A percentile compares a stretch with the other conserved stretches of the same genome.
Conservation (phyloP, 2,888 invertebrate genomes). For the Tortrix viridana region DNA sequence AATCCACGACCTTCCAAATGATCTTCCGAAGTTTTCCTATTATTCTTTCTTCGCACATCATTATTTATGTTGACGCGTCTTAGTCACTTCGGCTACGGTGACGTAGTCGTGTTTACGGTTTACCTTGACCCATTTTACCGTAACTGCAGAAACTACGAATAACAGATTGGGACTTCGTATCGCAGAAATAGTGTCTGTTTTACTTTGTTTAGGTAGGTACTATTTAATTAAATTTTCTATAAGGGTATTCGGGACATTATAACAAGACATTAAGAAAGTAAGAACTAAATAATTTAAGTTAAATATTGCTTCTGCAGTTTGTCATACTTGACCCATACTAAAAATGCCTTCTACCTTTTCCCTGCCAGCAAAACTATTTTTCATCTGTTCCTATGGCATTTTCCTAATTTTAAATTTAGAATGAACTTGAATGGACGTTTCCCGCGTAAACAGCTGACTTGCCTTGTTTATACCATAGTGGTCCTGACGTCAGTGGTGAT, state of each 20-base stretch:
- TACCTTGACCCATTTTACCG: constrained; percentile 31
- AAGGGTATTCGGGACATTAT: no score
- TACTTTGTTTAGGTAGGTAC: constrained; percentile 16
- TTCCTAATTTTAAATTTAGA: constrained; percentile 40
- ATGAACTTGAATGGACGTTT: constrained; percentile 42
- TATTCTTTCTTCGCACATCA: constrained; percentile 5
- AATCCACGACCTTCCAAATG: neutral
- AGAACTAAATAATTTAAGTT: no score
- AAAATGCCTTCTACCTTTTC: no score
- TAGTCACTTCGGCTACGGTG: constrained; percentile 20
- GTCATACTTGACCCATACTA: no score
- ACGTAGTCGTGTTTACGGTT: constrained; percentile 16
- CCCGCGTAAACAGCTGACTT: constrained; percentile 40
- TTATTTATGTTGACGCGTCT: constrained; percentile 1
- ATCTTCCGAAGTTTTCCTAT: neutral
- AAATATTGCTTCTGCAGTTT: no score
- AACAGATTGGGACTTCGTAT: constrained; percentile 20
- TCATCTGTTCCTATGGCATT: constrained; percentile 17
- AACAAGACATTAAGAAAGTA: no score
- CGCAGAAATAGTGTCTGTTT: constrained; percentile 8
- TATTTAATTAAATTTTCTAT: neutral
- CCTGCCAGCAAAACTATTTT: neutral
- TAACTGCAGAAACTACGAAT: constrained; percentile 22
- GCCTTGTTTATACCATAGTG: constrained; percentile 31
- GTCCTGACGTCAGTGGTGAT: constrained; percentile 34